Percentiles rank a stretch among this genome's conserved stretches.
Evolutionary conservation across 2,113 vertebrate genomes (phyloP).

Genomic region (Campylomormyrus numenius): DNA sequence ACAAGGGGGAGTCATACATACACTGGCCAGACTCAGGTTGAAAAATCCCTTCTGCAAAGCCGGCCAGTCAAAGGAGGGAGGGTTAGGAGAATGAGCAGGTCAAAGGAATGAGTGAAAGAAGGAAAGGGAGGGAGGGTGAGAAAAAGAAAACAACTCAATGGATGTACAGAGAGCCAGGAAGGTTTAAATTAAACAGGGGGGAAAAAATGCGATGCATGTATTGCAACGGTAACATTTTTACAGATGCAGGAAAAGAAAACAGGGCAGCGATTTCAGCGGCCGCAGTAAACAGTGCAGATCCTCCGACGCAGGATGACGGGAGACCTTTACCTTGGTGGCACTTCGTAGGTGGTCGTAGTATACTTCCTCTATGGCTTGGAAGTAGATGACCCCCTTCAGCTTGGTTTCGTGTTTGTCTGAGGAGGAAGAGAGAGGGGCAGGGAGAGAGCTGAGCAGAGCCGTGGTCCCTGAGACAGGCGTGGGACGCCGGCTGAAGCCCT

Average conservation of each 20-base stretch:
- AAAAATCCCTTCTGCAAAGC: slow-evolving; percentile 55
- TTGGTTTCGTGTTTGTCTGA: slow-evolving; percentile 73
- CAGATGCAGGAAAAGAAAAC: neutral
- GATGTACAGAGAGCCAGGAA: neutral
- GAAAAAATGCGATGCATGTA: neutral
- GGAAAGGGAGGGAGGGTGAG: slow-evolving; percentile 26
- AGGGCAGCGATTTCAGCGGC: neutral
- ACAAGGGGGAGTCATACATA: slow-evolving; percentile 30
- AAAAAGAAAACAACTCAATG: neutral
- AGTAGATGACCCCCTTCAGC: slow-evolving; percentile 74
- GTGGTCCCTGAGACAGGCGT: neutral
- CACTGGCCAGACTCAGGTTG: slow-evolving; percentile 55
- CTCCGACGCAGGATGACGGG: neutral
- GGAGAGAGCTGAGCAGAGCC: neutral
- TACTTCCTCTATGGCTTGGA: slow-evolving; percentile 74
- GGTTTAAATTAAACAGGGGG: neutral
- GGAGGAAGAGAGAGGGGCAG: slow-evolving; percentile 27
- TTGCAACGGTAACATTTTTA: neutral
- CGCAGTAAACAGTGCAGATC: slow-evolving; percentile 3
- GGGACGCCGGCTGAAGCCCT: neutral
- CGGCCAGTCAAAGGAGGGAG: neutral
- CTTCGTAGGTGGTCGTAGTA: slow-evolving; percentile 74
- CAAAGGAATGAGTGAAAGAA: neutral
- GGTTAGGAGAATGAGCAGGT: neutral
- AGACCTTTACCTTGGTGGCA: slow-evolving; percentile 61